These are phyloP conservation scores for Brachylomia viminalis DNA, from an alignment of 2,888 invertebrate genomes.

Conservation along the genomic window DNA sequence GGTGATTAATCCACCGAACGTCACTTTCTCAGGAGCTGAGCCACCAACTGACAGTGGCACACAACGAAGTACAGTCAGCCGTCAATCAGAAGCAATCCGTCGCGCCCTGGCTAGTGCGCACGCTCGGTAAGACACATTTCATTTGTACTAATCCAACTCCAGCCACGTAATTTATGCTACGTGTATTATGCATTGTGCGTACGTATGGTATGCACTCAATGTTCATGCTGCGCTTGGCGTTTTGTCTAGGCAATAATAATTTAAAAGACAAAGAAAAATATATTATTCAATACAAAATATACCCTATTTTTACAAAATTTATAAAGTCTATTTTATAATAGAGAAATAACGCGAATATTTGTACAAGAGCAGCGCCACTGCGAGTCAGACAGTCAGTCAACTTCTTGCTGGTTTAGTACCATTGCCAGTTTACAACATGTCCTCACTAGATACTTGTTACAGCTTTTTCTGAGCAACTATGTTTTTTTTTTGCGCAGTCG, in stretches of 20 bases:
- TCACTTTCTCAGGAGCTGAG: slow-evolving; percentile 93
- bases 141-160: not conserved
- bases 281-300: not conserved
- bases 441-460: not conserved
- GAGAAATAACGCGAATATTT: not conserved
- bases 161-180: not conserved
- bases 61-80: slow-evolving; percentile 91
- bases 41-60: slow-evolving; percentile 96
- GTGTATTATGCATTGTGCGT: not conserved
- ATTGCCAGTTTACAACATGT: not conserved
- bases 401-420: not conserved
- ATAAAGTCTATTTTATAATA: not conserved
- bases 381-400: not conserved
- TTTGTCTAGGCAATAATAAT: not conserved
- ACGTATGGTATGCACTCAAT: too few species aligned
- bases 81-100: slow-evolving; percentile 91
- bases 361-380: not conserved
- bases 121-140: slow-evolving; percentile 90
- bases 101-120: slow-evolving; percentile 98
- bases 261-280: too few species aligned
- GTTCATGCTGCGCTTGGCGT: not conserved
- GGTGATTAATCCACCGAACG: too few species aligned
- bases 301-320: not conserved
- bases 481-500: not conserved
- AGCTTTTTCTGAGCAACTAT: not conserved